Evolutionary conservation across 2,888 invertebrate genomes (phyloP), one percentile per base, ranked within the genome.

Genomic region (Rapana venosa): DNA sequence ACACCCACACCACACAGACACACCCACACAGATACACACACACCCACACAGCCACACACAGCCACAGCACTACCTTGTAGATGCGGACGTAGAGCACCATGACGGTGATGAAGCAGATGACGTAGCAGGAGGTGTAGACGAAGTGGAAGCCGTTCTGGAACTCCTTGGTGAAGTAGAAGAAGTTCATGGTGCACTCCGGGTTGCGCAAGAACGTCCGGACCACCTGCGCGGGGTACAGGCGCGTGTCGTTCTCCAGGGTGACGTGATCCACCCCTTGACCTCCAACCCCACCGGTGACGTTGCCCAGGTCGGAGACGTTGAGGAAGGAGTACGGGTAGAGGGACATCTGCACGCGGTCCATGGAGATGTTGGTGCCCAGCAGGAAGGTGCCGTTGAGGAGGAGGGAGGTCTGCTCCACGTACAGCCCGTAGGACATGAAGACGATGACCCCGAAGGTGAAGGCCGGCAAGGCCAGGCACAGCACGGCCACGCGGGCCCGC

Each of bases 11-110:
- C n/a, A n/a, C n/a, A n/a, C n/a, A n/a, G n/a, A 26, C 74, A 74
- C 74, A 26, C 74, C n/a, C 58, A 17, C 70, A 70, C 5, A 70
- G 15, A 17, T 22, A 70, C 74, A 26, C 74, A 11, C 74, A 8
- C 30, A 26, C 74, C 47, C 47, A 5, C 47, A 47, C 47, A 2
- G 8, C 66, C 66, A 17, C 66, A 66, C 66, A 66, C 26, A 22
- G 2, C 4, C 66, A 66, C 66, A 17, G 5, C 66, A 26, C 66
- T 22, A 89, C 89, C 84, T 91, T 92, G 91, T 94, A 95, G n/a
- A 95, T 94, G 26, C 94, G 92, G n/a, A 93, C 90, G 91, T 95
- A 95, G n/a, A 95, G 93, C 13, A 93, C 92, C 30, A 93, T 92
- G 74, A 95, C 94, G 30, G 92, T 90, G 58, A 94, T 47, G 77